Evolutionary conservation across 2,797 vertebrate species (phyloP).

Genomic region (Prunella strophiata): DNA sequence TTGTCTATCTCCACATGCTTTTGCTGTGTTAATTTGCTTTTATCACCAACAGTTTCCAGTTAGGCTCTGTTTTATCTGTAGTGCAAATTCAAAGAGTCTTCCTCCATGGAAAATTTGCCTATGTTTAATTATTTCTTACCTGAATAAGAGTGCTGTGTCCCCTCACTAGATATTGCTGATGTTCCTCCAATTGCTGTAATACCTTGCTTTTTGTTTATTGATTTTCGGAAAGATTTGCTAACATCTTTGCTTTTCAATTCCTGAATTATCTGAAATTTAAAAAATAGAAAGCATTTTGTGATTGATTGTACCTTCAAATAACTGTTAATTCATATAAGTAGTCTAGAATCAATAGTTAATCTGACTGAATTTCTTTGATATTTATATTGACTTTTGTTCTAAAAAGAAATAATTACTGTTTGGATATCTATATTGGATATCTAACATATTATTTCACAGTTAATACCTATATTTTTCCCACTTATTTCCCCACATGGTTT

Average conservation of each 20-base stretch:
- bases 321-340: background rate
- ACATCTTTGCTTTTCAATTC: conserved; percentile 94
- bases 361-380: background rate
- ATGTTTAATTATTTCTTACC: conserved; percentile 75
- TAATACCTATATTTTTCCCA: background rate
- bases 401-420: background rate
- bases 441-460: background rate
- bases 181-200: conserved; percentile 93
- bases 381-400: background rate
- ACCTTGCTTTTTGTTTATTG: conserved; percentile 88
- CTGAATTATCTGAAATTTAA: conserved; percentile 78
- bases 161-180: conserved; percentile 90
- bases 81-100: background rate
- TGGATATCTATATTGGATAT: background rate
- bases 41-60: background rate
- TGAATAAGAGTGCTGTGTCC: conserved; percentile 97
- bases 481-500: background rate
- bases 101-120: background rate
- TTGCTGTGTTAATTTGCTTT: background rate
- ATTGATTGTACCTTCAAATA: background rate
- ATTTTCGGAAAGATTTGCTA: conserved; percentile 90
- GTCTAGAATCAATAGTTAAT: background rate
- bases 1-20: background rate
- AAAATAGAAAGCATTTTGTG: background rate
- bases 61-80: background rate